A percentile compares a stretch with the other conserved stretches of the same genome.
phyloP scores from a whole-genome alignment of 1,140 invertebrate genomes.

The Araneus ventricosus region DNA sequence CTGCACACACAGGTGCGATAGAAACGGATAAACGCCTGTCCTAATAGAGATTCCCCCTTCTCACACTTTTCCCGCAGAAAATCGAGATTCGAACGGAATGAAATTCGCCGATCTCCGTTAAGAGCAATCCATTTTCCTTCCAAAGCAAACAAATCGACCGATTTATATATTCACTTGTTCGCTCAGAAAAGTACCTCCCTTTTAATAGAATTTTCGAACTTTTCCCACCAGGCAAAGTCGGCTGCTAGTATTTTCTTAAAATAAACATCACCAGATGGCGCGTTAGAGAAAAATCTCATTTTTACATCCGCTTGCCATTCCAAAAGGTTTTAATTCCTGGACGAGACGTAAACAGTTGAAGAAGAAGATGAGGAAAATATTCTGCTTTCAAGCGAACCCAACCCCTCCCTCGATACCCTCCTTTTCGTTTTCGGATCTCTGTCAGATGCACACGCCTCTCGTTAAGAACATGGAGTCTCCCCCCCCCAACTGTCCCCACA shows the following conservation, averaged over 20 bases:
- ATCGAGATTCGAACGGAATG: conserved; percentile 13
- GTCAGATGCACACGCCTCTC: conserved; percentile 65
- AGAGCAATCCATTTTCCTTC: conserved; percentile 48
- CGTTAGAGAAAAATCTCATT: conserved; percentile 58
- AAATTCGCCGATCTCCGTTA: background rate
- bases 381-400: conserved; percentile 26
- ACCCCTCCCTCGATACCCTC: background rate
- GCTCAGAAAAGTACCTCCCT: conserved; percentile 33
- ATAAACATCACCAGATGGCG: conserved; percentile 70
- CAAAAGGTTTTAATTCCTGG: conserved; percentile 69
- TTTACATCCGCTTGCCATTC: conserved; percentile 68
- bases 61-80: conserved; percentile 24
- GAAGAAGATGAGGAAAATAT: conserved; percentile 65
- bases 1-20: conserved; percentile 19
- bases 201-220: conserved; percentile 55
- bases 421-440: conserved; percentile 55
- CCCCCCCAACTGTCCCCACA: background rate
- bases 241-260: conserved; percentile 47
- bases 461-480: conserved; percentile 67
- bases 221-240: conserved; percentile 9
- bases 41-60: conserved; percentile 24
- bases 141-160: conserved; percentile 44
- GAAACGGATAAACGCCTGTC: conserved; percentile 41
- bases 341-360: conserved; percentile 68
- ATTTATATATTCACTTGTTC: conserved; percentile 58